Percentiles rank a stretch among this genome's conserved stretches.
These are phyloP conservation scores for Crotalus tigris DNA, from an alignment of 2,113 vertebrate genomes.

Conservation along the genomic window DNA sequence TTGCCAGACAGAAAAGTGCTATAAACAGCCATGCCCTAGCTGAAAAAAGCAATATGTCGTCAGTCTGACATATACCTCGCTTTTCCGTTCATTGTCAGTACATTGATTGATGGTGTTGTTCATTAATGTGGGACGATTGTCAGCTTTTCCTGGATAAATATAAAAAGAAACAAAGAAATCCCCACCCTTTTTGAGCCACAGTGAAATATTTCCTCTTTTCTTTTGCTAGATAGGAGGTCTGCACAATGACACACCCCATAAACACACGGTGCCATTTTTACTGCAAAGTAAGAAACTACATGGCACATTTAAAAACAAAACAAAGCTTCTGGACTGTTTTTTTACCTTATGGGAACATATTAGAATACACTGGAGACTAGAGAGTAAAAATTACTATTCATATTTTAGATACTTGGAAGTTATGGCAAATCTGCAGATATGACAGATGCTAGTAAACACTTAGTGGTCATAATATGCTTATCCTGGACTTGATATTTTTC, in stretches of 20 bases:
- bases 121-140: slow-evolving; percentile 97
- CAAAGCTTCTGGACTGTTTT: slow-evolving; percentile 31
- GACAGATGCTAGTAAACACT: background rate
- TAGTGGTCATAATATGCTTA: background rate
- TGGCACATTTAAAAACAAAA: slow-evolving; percentile 46
- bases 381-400: background rate
- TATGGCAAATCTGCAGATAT: background rate
- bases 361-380: background rate
- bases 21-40: slow-evolving; percentile 78
- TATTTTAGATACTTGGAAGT: background rate
- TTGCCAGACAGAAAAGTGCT: slow-evolving; percentile 76
- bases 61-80: slow-evolving; percentile 82
- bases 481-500: background rate
- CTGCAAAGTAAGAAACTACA: slow-evolving; percentile 63
- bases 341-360: background rate
- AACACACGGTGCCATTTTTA: slow-evolving; percentile 62
- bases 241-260: slow-evolving; percentile 62
- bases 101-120: slow-evolving; percentile 93
- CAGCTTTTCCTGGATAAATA: slow-evolving; percentile 98
- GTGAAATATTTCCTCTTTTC: slow-evolving; percentile 84
- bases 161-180: slow-evolving; percentile 98
- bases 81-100: slow-evolving; percentile 98
- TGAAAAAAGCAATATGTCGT: slow-evolving; percentile 81
- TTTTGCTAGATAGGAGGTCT: slow-evolving; percentile 68
- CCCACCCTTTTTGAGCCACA: slow-evolving; percentile 80